These are phyloP conservation scores for Anomalospiza imberbis DNA, from an alignment of 2,797 vertebrate genomes.

Conservation along the genomic window DNA sequence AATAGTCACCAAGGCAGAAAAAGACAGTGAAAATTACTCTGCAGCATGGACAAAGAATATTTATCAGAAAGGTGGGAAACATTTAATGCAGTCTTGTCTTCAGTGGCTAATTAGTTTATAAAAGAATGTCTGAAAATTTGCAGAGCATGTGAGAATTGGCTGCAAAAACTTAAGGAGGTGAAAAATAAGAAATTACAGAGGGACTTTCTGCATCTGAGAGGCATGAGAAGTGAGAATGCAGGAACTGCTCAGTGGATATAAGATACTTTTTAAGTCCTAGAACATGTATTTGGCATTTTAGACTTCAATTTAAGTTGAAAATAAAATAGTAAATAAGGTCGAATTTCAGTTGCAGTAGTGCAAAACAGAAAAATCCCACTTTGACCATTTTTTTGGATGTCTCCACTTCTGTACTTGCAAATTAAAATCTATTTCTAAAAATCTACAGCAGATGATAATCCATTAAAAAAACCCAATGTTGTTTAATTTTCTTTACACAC, in stretches of 20 bases:
- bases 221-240: not conserved
- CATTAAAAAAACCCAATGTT: not conserved
- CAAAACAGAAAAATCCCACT: not conserved
- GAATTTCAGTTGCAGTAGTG: not conserved
- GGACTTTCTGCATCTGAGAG: not conserved
- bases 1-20: not conserved
- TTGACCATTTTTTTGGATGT: not conserved
- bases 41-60: not conserved
- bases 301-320: not conserved
- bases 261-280: not conserved
- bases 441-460: not conserved
- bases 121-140: not conserved
- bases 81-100: not conserved
- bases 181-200: not conserved
- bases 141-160: not conserved
- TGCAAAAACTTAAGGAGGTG: not conserved
- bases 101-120: not conserved
- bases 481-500: not conserved
- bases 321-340: not conserved
- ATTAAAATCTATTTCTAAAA: not conserved
- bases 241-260: not conserved
- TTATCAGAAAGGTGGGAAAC: not conserved
- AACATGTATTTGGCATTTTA: not conserved
- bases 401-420: not conserved
- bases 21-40: not conserved